These are phyloP conservation scores for Cotesia congregata DNA, from an alignment of 2,888 invertebrate species.

Conservation along the genomic window DNA sequence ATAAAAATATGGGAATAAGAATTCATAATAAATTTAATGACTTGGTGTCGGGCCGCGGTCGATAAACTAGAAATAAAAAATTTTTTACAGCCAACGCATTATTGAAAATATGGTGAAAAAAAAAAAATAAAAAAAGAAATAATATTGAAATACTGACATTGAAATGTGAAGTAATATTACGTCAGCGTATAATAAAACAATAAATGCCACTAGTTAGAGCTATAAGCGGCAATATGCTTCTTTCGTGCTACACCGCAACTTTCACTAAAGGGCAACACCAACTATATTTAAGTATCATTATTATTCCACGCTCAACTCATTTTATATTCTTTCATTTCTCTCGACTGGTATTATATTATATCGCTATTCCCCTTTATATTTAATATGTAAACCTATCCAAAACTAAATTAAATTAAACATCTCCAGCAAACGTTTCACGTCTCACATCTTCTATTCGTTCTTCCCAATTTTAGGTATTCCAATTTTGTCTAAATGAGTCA, in stretches of 20 bases:
- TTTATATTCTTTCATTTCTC: conserved; percentile 1
- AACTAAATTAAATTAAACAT: conserved; percentile 61
- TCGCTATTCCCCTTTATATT: conserved; percentile 1
- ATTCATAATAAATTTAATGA: background rate
- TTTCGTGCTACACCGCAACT: conserved; percentile 24
- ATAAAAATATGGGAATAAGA: too few relatives aligned
- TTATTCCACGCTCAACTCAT: conserved; percentile 20
- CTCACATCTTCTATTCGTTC: too few relatives aligned
- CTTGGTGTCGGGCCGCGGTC: background rate
- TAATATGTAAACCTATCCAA: background rate
- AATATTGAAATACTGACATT: conserved; percentile 11
- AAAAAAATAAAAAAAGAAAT: conserved; percentile 2
- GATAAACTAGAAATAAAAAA: conserved; percentile 1
- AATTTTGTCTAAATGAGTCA: conserved; percentile 59
- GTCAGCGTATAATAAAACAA: conserved; percentile 50
- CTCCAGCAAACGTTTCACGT: conserved; percentile 59
- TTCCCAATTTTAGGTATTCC: conserved; percentile 51
- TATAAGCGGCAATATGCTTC: conserved; percentile 30
- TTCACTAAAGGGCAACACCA: conserved; percentile 43
- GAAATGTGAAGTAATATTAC: conserved; percentile 44
- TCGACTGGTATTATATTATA: background rate
- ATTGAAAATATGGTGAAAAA: background rate
- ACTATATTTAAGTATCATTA: conserved; percentile 27
- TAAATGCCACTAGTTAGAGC: conserved; percentile 46
- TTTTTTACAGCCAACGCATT: background rate